Base-by-base conservation (phyloP, 1,140 invertebrate genomes). In the Wiebesia pumilae region DNA sequence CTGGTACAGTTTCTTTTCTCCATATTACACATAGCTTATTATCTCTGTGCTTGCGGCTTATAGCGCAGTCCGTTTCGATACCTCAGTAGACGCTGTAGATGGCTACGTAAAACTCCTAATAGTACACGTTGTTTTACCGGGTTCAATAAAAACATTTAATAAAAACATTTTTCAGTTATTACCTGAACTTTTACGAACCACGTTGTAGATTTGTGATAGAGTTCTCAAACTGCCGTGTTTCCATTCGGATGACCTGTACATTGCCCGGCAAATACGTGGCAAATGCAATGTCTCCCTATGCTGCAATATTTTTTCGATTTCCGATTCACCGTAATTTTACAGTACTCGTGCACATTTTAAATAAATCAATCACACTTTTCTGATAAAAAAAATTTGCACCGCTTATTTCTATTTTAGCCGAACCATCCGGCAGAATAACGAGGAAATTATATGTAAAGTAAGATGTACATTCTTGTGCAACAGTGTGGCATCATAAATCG, bases 1-100 rank as follows among this genome's bases (percentile, higher is more conserved):
- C 97, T 94, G 97, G 97, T 97, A 94, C 19, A 75, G n/a, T n/a
- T n/a, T 33, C 19, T 81, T 38, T 10, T 0, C 10, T 73, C 19
- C 19, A 19, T 21, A 12, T 54, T 54, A 54, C 51, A 54, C 16
- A 9, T 14, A 24, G 27, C 6, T 43, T 75, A 12, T 75, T 43
- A 24, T 75, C 27, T 10, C 14, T 75, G 10, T 75, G 0, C n/a
- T 16, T 40, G 16, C 19, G 35, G 69, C 24, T 27, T 73, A 35
- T 71, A 71, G 14, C 24, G 30, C 35, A 27, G 0, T 40, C 33
- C 69, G 35, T 40, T 40, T 73, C 33, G 38, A 73, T 21, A 40
- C 35, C 33, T 16, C 9, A n/a, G 4, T 19, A 19, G 27, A 19
- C n/a, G 3, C n/a, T 7, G 27, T 65, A 6, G 62, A 65, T 30